Evolutionary conservation across 2,113 vertebrate species (phyloP).

Genomic region (Phoxinus phoxinus): DNA sequence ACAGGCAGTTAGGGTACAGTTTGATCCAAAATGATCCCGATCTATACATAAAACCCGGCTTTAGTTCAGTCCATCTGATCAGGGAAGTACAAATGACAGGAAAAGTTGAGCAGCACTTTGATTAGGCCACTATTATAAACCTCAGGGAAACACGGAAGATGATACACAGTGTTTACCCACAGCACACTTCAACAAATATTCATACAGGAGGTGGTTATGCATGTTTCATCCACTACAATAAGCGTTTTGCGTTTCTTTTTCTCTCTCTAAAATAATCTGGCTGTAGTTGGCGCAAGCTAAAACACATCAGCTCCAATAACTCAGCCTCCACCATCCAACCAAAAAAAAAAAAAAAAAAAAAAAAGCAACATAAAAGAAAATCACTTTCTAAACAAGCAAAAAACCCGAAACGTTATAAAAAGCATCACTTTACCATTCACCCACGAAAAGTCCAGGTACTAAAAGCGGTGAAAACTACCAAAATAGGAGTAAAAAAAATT

Average conservation of each 20-base stretch:
- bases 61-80: not conserved
- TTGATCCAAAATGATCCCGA: not conserved
- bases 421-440: not conserved
- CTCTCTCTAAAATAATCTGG: constrained; percentile 34
- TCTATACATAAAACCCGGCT: not conserved
- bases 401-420: constrained; percentile 5
- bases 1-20: not conserved
- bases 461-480: constrained; percentile 11
- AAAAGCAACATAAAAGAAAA: constrained; percentile 21
- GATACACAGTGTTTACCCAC: not conserved
- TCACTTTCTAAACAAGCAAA: constrained; percentile 25
- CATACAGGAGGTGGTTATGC: not conserved
- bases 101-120: constrained; percentile 36
- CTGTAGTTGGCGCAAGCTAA: constrained; percentile 56
- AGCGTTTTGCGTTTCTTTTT: not conserved
- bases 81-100: constrained; percentile 24
- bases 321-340: constrained; percentile 25
- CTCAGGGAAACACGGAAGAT: constrained; percentile 23
- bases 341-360: not conserved
- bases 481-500: constrained; percentile 16
- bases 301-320: constrained; percentile 34
- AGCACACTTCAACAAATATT: not conserved
- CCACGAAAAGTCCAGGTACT: not conserved
- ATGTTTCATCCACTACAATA: not conserved
- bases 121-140: constrained; percentile 42